A percentile compares a stretch with the other conserved stretches of the same genome.
Conservation (phyloP, 1,140 invertebrate genomes). For the Euura saliciscinereae region DNA sequence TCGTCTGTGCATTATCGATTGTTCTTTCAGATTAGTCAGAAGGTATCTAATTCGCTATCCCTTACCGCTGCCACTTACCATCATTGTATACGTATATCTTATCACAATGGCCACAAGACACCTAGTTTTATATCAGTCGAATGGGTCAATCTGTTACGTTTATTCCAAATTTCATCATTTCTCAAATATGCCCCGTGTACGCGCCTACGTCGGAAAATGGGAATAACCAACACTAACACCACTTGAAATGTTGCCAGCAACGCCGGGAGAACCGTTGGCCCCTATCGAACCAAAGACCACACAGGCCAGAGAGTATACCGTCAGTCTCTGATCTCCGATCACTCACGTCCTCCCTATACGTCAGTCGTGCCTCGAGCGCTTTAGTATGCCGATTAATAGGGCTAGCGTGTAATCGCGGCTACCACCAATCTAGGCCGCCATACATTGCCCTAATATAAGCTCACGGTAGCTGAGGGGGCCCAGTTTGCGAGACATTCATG, state of each 20-base stretch:
- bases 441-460: too few relatives aligned
- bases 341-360: neutral
- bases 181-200: too few relatives aligned
- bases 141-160: too few relatives aligned
- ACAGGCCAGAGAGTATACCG: neutral
- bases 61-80: neutral
- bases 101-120: neutral
- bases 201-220: neutral
- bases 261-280: neutral
- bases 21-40: neutral
- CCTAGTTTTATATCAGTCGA: too few relatives aligned
- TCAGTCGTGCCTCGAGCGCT: too few relatives aligned
- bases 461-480: too few relatives aligned
- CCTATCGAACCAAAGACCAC: neutral
- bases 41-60: neutral
- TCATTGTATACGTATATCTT: neutral
- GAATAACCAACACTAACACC: neutral
- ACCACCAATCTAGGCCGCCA: too few relatives aligned
- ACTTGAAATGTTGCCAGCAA: neutral
- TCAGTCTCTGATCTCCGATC: neutral
- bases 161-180: too few relatives aligned
- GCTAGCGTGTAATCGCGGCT: too few relatives aligned
- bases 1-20: neutral
- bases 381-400: too few relatives aligned
- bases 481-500: too few relatives aligned